Evolutionary conservation across 1,140 invertebrate genomes (phyloP), one percentile per base, ranked within the genome.

Genomic region (Formica exsecta): DNA sequence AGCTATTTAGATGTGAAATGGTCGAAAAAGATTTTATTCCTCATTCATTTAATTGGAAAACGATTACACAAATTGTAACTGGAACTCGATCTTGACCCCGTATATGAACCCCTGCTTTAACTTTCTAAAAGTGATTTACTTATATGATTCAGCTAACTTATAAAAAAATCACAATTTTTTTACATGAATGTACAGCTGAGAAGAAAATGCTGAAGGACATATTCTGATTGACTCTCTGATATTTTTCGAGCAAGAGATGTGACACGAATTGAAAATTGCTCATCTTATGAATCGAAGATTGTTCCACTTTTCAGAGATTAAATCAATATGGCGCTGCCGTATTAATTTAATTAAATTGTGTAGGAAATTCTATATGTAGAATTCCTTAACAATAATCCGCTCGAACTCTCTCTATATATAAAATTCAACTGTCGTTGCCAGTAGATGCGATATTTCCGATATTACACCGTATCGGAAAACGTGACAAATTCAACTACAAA

Each of bases 401-500:
- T 41, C 66, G n/a, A 61, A 41, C 19, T 71, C 29, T 32, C 36
- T 70, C 25, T 29, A 6, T 44, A 44, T 44, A 68, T 54, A 16
- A 51, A 54, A 29, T 71, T 51, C 44, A 29, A 54, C 13, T 51
- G 25, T 51, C 68, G 44, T 54, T 22, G 44, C 22, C 13, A 29
- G 13, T 51, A 51, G 22, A 71, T 16, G 22, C n/a, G 22, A 48
- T 19, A 32, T 51, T 57, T n/a, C 70, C 70, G 70, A 73, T 25
- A 51, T 51, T 51, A 19, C 8, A n/a, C 32, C 19, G 48, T 29
- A 32, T 73, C 48, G 65, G 22, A 41, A 44, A 68, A 44, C 13
- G 44, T 57, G 38, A 83, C 44, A 83, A 73, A 71, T 81, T 61
- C 54, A 59, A 74, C 54, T 83, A 83, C 79, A 13, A 13, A 65